Evolutionary conservation across 2,888 invertebrate species (phyloP).

Genomic region (Athalia circularis): DNA sequence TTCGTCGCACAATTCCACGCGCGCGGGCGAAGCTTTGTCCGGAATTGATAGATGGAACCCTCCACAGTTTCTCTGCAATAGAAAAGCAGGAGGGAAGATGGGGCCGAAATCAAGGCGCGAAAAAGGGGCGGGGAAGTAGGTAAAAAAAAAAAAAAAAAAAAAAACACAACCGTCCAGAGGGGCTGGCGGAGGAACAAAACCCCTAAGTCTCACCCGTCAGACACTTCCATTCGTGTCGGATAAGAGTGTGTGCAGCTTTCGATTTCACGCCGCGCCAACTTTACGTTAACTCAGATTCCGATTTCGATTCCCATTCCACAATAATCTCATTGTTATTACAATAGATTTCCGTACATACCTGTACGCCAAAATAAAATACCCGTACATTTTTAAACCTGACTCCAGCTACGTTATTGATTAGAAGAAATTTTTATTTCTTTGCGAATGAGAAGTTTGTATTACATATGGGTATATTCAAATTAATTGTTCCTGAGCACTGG

Average conservation of each 20-base stretch:
- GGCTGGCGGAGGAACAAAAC: background rate
- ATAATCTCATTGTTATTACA: no score
- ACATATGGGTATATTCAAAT: no score
- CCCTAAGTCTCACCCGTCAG: background rate
- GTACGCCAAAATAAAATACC: no score
- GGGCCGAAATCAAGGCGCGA: background rate
- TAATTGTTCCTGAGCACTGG: no score
- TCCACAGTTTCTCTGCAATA: constrained; percentile 8
- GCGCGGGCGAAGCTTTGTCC: constrained; percentile 28
- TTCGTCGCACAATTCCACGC: constrained; percentile 47
- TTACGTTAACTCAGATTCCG: constrained; percentile 9
- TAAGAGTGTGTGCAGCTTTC: constrained; percentile 20
- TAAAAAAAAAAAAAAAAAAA: no score
- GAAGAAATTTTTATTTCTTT: no score
- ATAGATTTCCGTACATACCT: no score
- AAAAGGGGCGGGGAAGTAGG: background rate
- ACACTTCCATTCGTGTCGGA: constrained; percentile 20
- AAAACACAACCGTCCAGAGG: background rate
- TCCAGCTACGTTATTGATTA: no score
- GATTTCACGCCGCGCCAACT: constrained; percentile 38
- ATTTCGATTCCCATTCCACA: constrained; percentile 6
- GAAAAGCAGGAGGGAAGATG: background rate
- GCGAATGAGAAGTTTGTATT: no score
- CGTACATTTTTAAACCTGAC: no score
- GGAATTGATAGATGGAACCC: constrained; percentile 41